Evolutionary conservation across 2,113 vertebrate genomes (phyloP), one percentile per base, ranked within the genome.

Genomic region (Recurvirostra avosetta): DNA sequence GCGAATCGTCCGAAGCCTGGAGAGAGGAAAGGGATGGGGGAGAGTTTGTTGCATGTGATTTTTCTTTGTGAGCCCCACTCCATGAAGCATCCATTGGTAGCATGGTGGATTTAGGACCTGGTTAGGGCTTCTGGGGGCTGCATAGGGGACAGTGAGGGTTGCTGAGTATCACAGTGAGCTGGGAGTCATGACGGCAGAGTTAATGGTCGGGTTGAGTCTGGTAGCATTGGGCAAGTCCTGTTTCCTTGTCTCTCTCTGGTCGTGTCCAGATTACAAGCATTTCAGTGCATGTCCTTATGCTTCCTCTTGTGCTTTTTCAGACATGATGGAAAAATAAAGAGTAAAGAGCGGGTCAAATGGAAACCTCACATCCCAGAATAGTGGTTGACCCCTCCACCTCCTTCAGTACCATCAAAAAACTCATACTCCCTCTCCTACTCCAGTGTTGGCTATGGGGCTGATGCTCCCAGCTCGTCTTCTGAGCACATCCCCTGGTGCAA

Each of bases 371-470:
- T 21, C n/a, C 40, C 26, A 61, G 47, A 45, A 22, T 5, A 32
- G 45, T 58, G 22, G 12, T 8, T 84, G 67, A 67, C 3, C 18
- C 21, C 9, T 78, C 38, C 13, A 43, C 5, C 23, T 89, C 41
- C 45, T 59, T 36, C 30, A 71, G 8, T 52, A 19, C 18, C 15
- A 11, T 25, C 26, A 49, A 38, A 78, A 52, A 15, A 1, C 11
- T 56, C 19, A 19, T n/a, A 20, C 4, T 34, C 11, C 68, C 23
- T 49, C 36, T 19, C 14, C 26, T 27, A 6, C 11, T 40, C 36
- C 26, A 8, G 0, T 15, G 21, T 27, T 4, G 12, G 6, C 61
- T 5, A 0, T 11, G 32, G 36, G 20, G 3, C 4, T 68, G 62
- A 43, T 53, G 43, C 2, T 71, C 34, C n/a, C 85, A 52, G 62